Conservation (phyloP, 2,888 invertebrate species). For the Meandrusa payeni region DNA sequence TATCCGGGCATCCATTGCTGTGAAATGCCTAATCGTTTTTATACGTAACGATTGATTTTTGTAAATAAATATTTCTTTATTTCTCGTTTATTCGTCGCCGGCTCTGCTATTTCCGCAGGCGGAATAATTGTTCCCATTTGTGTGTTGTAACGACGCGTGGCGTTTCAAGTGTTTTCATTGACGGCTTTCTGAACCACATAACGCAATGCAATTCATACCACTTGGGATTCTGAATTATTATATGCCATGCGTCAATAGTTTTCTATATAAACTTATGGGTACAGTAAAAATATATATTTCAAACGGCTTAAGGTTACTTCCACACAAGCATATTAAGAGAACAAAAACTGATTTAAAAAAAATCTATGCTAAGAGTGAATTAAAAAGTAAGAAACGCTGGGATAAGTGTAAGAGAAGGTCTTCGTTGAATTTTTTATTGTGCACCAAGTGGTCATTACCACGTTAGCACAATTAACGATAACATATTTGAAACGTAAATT, state of each 20-base stretch:
- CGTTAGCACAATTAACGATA: too few species aligned
- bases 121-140: conserved; percentile 56
- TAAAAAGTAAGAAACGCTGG: too few species aligned
- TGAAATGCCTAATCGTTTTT: conserved; percentile 57
- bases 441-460: too few species aligned
- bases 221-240: conserved; percentile 19
- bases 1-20: conserved; percentile 34
- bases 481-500: too few species aligned
- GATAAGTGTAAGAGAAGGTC: too few species aligned
- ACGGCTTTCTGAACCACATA: conserved; percentile 28
- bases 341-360: too few species aligned
- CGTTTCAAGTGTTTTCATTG: conserved; percentile 64
- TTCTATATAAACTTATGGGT: neutral
- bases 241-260: conserved; percentile 1
- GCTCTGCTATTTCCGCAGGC: conserved; percentile 45
- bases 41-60: conserved; percentile 58
- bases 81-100: conserved; percentile 38
- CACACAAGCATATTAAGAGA: too few species aligned
- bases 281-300: too few species aligned
- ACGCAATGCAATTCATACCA: conserved; percentile 31
- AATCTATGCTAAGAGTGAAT: too few species aligned
- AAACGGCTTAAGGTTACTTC: too few species aligned
- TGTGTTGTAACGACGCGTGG: conserved; percentile 62
- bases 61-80: conserved; percentile 63
- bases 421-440: too few species aligned